Percentiles rank a stretch among this genome's conserved stretches.
phyloP scores from a whole-genome alignment of 2,113 vertebrate species.

The Sclerurus mexicanus region DNA sequence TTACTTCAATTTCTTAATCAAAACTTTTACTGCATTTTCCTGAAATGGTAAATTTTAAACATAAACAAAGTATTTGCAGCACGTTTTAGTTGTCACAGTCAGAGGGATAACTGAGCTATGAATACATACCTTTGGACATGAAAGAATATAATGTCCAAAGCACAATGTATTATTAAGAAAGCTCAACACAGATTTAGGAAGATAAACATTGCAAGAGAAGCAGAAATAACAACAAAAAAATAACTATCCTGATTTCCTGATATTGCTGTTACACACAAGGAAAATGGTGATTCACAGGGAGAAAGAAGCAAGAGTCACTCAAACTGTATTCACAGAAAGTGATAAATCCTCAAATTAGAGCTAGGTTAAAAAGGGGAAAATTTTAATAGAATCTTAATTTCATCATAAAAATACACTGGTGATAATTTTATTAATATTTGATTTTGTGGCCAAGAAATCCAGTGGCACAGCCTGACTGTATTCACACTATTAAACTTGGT shows the following conservation, averaged over 20 bases:
- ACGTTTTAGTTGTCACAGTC: background rate
- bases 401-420: accelerated
- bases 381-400: background rate
- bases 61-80: background rate
- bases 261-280: background rate
- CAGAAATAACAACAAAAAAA: background rate
- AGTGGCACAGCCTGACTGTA: background rate
- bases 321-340: background rate
- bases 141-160: background rate
- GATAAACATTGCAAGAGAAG: background rate
- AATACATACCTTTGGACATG: background rate
- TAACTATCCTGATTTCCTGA: background rate
- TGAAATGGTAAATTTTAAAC: background rate
- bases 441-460: background rate
- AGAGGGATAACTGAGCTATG: background rate
- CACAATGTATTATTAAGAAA: background rate
- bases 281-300: background rate
- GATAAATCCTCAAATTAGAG: background rate
- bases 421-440: background rate
- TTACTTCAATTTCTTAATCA: background rate
- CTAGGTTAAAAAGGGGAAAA: background rate
- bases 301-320: background rate
- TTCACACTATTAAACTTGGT: background rate
- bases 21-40: background rate
- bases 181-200: background rate